A percentile compares a stretch with the other conserved stretches of the same genome.
phyloP scores from a whole-genome alignment of 35 echinoderm and acorn worm genomes.

The Lytechinus pictus region DNA sequence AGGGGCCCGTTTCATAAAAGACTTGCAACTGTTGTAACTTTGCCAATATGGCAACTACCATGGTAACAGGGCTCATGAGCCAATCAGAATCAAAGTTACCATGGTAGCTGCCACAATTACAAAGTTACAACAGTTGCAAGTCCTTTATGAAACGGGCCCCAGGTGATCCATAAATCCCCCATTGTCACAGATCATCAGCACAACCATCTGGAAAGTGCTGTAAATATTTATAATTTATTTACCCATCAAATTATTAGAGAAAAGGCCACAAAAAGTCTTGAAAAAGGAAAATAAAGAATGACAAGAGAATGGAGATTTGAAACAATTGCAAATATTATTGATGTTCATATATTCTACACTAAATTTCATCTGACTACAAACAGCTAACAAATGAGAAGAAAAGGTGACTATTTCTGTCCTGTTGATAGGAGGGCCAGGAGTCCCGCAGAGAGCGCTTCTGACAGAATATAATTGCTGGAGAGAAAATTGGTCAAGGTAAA shows the following conservation, averaged over 20 bases:
- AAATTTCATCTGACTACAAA: not conserved
- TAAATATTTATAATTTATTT: too few species aligned
- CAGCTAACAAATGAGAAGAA: not conserved
- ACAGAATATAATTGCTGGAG: slow-evolving; percentile 81
- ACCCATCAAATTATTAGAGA: too few species aligned
- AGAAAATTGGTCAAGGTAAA: slow-evolving; percentile 67
- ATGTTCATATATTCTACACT: not conserved
- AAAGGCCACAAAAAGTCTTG: not conserved
- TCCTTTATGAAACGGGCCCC: too few species aligned
- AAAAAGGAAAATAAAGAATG: not conserved
- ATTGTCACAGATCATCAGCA: too few species aligned
- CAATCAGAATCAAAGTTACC: too few species aligned
- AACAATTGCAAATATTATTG: not conserved
- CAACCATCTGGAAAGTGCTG: not conserved
- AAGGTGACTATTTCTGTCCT: not conserved
- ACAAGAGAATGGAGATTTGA: not conserved
- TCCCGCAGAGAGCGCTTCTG: slow-evolving; percentile 63
- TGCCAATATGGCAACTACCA: too few species aligned
- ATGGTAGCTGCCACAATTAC: too few species aligned
- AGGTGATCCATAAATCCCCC: too few species aligned
- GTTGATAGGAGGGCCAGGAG: slow-evolving; percentile 69
- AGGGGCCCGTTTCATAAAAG: too few species aligned
- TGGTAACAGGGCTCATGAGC: too few species aligned
- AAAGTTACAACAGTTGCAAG: too few species aligned
- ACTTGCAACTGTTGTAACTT: too few species aligned